A percentile compares a stretch with the other conserved stretches of the same genome.
These are phyloP conservation scores for Centropyge bicolor DNA, from an alignment of 2,797 vertebrate genomes.

Conservation along the genomic window DNA sequence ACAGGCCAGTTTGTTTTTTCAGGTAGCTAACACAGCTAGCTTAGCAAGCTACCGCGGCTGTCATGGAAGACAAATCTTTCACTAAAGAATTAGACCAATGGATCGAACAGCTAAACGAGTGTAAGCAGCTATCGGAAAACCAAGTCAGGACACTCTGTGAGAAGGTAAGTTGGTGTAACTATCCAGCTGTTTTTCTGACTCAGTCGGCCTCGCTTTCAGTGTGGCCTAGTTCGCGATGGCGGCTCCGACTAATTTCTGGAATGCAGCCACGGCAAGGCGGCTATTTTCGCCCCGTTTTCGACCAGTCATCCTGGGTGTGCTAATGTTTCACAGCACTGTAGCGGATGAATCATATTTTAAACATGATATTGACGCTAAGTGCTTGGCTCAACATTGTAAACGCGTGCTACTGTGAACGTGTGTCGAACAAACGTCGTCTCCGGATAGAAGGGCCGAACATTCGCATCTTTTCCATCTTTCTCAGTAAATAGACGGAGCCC, in stretches of 20 bases:
- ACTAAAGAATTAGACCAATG: conserved; percentile 95
- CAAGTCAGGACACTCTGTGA: conserved; percentile 97
- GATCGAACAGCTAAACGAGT: conserved; percentile 97
- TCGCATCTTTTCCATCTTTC: not conserved
- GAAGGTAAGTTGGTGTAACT: conserved; percentile 86
- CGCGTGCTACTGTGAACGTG: accelerated
- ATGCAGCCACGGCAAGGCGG: conserved; percentile 12
- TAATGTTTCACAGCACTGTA: accelerated
- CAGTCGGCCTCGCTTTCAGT: conserved; percentile 8
- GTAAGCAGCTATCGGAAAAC: conserved; percentile 96
- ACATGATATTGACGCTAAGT: accelerated
- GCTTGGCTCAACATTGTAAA: accelerated
- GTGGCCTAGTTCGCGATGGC: conserved; percentile 56
- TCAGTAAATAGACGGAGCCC: conserved; percentile 58
- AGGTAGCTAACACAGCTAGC: conserved; percentile 73
- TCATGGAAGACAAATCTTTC: conserved; percentile 92
- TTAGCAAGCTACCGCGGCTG: conserved; percentile 70
- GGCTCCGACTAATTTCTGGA: conserved; percentile 72
- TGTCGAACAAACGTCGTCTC: not conserved
- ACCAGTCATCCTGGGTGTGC: not conserved
- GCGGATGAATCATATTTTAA: accelerated
- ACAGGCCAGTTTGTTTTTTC: conserved; percentile 65
- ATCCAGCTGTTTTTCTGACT: not conserved
- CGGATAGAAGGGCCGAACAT: conserved; percentile 27
- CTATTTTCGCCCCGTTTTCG: conserved; percentile 25